phyloP scores from a whole-genome alignment of 2,113 vertebrate genomes.

The human (Homo sapiens) region DNA sequence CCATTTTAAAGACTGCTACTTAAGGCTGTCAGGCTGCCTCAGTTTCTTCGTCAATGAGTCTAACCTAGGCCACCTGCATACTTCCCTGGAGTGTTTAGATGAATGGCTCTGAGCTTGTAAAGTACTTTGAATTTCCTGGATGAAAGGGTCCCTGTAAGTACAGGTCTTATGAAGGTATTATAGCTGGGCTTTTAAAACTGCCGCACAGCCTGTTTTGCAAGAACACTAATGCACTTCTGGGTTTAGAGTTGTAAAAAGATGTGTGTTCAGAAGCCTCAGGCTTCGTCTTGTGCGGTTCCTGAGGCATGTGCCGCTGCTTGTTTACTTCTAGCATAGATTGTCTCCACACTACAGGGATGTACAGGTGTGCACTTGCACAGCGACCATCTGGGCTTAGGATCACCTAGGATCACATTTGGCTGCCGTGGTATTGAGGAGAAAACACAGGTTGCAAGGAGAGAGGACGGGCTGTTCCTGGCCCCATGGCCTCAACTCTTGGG shows the following conservation, averaged over 20 bases:
- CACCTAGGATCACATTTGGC: not conserved
- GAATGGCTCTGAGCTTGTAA: slow-evolving; percentile 62
- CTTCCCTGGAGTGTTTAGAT: slow-evolving; percentile 42
- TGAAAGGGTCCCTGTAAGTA: slow-evolving; percentile 73
- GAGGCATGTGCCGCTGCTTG: slow-evolving; percentile 72
- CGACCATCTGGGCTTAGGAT: not conserved
- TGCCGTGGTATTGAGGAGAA: not conserved
- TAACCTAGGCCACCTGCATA: slow-evolving; percentile 54
- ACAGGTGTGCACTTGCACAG: slow-evolving; percentile 70
- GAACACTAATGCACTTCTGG: slow-evolving; percentile 77
- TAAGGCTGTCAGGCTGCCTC: slow-evolving; percentile 60
- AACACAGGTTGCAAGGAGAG: not conserved
- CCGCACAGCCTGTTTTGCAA: slow-evolving; percentile 77
- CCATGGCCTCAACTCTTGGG: not conserved
- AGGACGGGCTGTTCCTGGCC: not conserved
- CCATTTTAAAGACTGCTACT: not conserved
- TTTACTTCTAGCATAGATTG: slow-evolving; percentile 69
- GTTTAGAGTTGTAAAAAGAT: slow-evolving; percentile 70
- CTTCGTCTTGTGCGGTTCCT: slow-evolving; percentile 77
- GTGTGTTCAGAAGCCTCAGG: slow-evolving; percentile 71
- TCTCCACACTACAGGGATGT: slow-evolving; percentile 67
- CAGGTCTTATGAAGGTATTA: slow-evolving; percentile 75
- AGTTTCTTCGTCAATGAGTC: slow-evolving; percentile 63
- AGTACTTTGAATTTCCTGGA: slow-evolving; percentile 75
- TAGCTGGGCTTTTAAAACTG: slow-evolving; percentile 68